phyloP scores from a whole-genome alignment of 2,797 vertebrate species.

The Acrossocheilus fasciatus region DNA sequence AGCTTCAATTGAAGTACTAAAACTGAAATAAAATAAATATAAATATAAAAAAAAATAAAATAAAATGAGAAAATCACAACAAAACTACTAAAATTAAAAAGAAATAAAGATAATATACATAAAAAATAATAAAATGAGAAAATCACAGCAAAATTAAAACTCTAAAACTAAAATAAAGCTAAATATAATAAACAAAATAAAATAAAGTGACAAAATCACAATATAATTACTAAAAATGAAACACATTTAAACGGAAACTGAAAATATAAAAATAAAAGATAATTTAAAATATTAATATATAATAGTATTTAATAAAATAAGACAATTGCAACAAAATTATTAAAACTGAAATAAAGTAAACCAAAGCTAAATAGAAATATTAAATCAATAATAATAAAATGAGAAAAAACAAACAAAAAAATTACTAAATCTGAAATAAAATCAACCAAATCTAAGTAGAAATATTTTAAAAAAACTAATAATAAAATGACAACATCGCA shows the following conservation, averaged over 20 bases:
- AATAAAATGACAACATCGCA: not conserved
- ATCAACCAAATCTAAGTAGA: not conserved
- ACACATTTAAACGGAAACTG: not conserved
- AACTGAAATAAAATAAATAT: no score
- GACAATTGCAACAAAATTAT: not conserved
- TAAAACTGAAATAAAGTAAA: not conserved
- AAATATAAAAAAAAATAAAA: no score
- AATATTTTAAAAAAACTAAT: not conserved
- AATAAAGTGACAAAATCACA: not conserved
- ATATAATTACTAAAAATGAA: no score
- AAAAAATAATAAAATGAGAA: not conserved
- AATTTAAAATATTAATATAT: no score
- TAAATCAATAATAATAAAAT: not conserved
- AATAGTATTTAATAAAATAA: no score
- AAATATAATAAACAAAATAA: not conserved
- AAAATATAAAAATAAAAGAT: not conserved
- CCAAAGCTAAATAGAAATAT: not conserved
- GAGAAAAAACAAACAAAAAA: not conserved
- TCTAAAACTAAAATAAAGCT: not conserved
- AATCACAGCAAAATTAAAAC: not conserved
- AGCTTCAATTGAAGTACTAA: not conserved
- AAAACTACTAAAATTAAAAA: not conserved
- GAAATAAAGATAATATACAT: no score
- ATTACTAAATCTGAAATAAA: not conserved
- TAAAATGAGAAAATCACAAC: not conserved